Base-by-base conservation (phyloP, 2,797 vertebrate species). In the Hoplostethus mediterraneus region DNA sequence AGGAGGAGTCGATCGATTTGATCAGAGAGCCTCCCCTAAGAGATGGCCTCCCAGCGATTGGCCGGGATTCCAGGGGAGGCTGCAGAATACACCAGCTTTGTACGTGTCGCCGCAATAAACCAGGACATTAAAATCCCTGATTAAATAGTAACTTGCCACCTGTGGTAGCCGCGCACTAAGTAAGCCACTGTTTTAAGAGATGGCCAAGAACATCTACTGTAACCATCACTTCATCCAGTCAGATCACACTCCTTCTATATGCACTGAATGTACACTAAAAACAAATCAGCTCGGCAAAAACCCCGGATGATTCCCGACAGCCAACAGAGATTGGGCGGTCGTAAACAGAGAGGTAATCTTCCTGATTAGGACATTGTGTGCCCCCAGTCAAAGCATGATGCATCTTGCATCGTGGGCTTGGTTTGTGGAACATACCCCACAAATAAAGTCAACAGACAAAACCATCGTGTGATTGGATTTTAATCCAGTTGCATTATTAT, bases 401-500 rank as follows among this genome's bases (percentile, higher is more conserved):
- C 87, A 89, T 89, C 81, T 84, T 83, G 86, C 87, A 87, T 90
- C 81, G 87, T 87, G 76, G 83, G 85, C 79, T 87, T 87, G 84
- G 85, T 92, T 92, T 91, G 91, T 92, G 72, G 87, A 91, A 91
- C 90, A 91, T 87, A 91, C 87, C 87, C 90, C 89, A 92, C 90
- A 92, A 92, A 92, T 91, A 92, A 91, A 91, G 92, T 93, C 91
- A 94, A 94, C 92, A 92, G 83, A 89, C 84, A 92, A 92, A 91
- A 88, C 85, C 89, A 70, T 84, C 38, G 83, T 83, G 81, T 93
- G 93, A 94, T 94, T 94, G 92, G 90, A 92, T 94, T 94, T 93
- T 92, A 93, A 94, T 94, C 92, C 91, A 87, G 90, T 91, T 83
- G 91, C 90, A 90, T 93, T 93, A 94, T 92, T 92, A 93, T 93